Conservation (phyloP, 2,113 vertebrate species). For the Ahaetulla prasina region DNA sequence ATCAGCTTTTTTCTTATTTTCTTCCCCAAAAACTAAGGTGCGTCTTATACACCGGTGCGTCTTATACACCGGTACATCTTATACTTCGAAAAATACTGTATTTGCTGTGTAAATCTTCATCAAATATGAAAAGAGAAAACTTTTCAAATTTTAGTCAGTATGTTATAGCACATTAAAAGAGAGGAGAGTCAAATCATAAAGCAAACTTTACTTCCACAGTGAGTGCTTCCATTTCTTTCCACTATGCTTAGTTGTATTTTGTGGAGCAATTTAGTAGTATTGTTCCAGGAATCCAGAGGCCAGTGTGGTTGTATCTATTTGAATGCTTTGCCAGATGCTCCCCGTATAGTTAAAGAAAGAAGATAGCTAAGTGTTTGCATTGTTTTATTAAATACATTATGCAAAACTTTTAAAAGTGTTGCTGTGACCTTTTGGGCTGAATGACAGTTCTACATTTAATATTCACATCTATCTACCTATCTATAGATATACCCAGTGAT, state of each 20-base stretch:
- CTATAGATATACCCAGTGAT: conserved; percentile 84
- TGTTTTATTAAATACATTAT: conserved; percentile 4
- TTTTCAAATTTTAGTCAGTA: background rate
- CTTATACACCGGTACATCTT: too few relatives aligned
- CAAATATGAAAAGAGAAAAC: background rate
- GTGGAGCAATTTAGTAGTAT: background rate
- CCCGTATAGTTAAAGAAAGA: background rate
- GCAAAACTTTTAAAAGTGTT: background rate
- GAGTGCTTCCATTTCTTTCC: too few relatives aligned
- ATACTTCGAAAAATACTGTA: too few relatives aligned
- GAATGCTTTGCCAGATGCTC: background rate
- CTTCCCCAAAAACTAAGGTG: too few relatives aligned
- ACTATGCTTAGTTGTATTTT: background rate
- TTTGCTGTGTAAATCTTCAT: background rate
- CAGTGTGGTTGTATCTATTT: background rate
- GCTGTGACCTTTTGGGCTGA: background rate
- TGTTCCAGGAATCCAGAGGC: background rate
- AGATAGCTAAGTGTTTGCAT: background rate
- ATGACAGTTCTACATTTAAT: background rate
- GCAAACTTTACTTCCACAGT: too few relatives aligned
- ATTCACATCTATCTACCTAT: conserved; percentile 77
- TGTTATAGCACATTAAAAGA: background rate
- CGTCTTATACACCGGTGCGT: too few relatives aligned
- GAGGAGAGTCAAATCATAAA: background rate
- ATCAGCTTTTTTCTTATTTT: too few relatives aligned